Evolutionary conservation across 2,113 vertebrate genomes (phyloP).

Genomic region (Patagioenas fasciata): DNA sequence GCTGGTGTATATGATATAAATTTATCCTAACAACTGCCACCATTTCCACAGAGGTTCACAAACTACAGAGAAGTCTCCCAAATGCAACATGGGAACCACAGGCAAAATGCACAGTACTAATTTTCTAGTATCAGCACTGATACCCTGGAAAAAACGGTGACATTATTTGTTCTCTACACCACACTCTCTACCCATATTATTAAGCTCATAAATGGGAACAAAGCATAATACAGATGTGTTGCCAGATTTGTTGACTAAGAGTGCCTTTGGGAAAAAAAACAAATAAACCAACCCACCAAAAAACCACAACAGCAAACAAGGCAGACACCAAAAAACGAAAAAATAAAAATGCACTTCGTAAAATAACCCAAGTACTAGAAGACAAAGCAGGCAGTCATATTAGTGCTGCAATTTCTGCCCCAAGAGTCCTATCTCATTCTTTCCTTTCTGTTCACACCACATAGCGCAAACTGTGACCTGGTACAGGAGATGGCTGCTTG

Average conservation of each 20-base stretch:
- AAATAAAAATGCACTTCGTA: neutral
- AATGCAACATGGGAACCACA: neutral
- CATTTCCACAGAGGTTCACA: neutral
- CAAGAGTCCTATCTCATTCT: accelerated
- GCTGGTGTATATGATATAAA: accelerated
- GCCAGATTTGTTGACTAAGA: neutral
- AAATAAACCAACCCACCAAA: neutral
- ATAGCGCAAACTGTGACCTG: neutral
- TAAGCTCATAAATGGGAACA: neutral
- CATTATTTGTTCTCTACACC: neutral
- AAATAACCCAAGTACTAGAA: neutral
- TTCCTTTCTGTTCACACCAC: neutral
- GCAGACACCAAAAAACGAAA: neutral
- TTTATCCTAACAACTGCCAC: neutral
- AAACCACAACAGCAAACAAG: neutral
- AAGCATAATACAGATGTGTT: neutral
- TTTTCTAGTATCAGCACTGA: neutral
- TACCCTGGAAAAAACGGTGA: neutral
- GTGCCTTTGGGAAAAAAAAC: neutral
- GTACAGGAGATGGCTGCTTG: neutral
- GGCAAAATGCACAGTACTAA: neutral
- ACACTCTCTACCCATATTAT: neutral
- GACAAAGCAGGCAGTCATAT: neutral
- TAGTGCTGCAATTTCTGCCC: neutral
- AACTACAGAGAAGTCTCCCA: neutral